Conservation (phyloP, 2,888 invertebrate genomes). For the Alloscopus bannaensis region DNA sequence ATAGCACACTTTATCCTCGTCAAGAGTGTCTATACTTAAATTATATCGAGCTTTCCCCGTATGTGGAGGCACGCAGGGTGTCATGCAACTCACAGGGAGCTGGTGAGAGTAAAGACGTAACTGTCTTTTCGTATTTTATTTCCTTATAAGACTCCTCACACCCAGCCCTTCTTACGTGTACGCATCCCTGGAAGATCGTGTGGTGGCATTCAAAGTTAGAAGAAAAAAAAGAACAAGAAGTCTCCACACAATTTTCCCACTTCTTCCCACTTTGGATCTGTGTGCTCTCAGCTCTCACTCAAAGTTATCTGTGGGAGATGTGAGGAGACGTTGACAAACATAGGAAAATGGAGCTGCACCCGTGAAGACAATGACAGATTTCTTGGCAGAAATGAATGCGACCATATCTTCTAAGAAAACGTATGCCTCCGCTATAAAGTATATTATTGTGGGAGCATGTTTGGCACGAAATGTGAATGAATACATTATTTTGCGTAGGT, state of each 20-base stretch:
- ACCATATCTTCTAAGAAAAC: slow-evolving; percentile 3
- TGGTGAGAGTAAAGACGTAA: slow-evolving; percentile 29
- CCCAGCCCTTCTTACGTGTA: slow-evolving; percentile 14
- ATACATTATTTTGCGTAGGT: slow-evolving; percentile 47
- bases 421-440: not conserved
- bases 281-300: slow-evolving; percentile 27
- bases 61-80: not conserved
- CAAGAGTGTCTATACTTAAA: not conserved
- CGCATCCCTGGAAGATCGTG: no score
- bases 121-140: slow-evolving; percentile 37
- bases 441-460: not conserved
- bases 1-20: not conserved
- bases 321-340: slow-evolving; percentile 66
- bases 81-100: slow-evolving; percentile 34
- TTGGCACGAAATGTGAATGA: no score
- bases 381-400: slow-evolving; percentile 61
- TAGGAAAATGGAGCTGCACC: slow-evolving; percentile 63
- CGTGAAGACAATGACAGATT: slow-evolving; percentile 67
- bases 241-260: slow-evolving; percentile 36
- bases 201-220: slow-evolving; percentile 33
- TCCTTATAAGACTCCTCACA: not conserved
- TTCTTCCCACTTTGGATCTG: slow-evolving; percentile 29
- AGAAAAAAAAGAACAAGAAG: slow-evolving; percentile 25
- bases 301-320: slow-evolving; percentile 59
- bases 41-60: not conserved